Evolutionary conservation across 2,797 vertebrate species (phyloP).

Genomic region (Alca torda): DNA sequence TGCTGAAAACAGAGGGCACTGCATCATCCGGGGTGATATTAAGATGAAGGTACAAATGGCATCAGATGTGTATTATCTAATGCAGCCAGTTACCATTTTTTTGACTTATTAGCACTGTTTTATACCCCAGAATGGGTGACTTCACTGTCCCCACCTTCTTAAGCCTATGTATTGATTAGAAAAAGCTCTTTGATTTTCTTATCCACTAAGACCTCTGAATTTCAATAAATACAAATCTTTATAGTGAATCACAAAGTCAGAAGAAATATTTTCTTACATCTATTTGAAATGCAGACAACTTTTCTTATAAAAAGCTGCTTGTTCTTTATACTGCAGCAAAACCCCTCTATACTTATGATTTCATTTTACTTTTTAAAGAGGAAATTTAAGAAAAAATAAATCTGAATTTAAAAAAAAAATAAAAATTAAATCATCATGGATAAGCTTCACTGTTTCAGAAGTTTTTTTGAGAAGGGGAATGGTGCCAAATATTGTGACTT

Average conservation of each 20-base stretch:
- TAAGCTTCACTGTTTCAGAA: neutral
- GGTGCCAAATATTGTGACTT: neutral
- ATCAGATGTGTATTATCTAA: neutral
- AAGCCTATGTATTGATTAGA: neutral
- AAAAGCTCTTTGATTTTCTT: neutral
- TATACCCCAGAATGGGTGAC: neutral
- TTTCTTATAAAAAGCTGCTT: neutral
- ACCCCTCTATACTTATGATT: neutral
- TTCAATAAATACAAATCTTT: neutral
- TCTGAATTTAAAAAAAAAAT: too few relatives aligned
- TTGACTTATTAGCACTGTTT: neutral
- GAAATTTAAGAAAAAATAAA: neutral
- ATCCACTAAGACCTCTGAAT: neutral
- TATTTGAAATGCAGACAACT: neutral
- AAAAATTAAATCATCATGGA: neutral
- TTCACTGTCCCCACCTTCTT: neutral
- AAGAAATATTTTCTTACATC: neutral
- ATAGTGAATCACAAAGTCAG: neutral
- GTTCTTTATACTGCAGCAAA: neutral
- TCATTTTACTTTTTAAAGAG: neutral
- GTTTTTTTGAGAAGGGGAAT: neutral
- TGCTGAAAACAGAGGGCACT: neutral
- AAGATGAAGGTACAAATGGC: neutral
- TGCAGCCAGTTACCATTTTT: neutral
- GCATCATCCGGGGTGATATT: neutral